These are phyloP conservation scores for Panagrolaimus sp. DNA, from an alignment of 1,140 invertebrate species.

Conservation along the genomic window DNA sequence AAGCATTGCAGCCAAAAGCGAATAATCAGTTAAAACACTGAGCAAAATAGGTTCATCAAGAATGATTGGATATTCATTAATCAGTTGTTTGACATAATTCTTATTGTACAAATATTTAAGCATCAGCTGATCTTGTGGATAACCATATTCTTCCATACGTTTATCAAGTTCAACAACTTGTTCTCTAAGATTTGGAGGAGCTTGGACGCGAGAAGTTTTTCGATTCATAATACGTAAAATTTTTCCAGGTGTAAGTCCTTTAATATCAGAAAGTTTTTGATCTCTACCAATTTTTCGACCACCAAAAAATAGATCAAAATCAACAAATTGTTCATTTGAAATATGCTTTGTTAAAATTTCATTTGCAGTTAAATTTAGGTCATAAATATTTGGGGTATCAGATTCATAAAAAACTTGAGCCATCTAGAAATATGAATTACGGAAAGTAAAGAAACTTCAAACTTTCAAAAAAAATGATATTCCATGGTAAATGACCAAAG, in stretches of 20 bases:
- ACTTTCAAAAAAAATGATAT: too few relatives aligned
- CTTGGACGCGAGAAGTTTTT: neutral
- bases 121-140: neutral
- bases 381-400: neutral
- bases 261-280: neutral
- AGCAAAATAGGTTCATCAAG: constrained; percentile 8
- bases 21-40: constrained; percentile 4
- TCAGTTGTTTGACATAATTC: constrained; percentile 1
- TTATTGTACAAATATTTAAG: neutral
- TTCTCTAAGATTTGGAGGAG: neutral
- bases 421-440: neutral
- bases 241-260: neutral
- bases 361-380: neutral
- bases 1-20: neutral
- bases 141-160: neutral
- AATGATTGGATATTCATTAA: constrained; percentile 14
- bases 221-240: neutral
- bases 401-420: constrained; percentile 5
- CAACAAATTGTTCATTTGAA: neutral
- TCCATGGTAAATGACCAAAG: too few relatives aligned
- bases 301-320: neutral
- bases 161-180: neutral
- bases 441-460: neutral
- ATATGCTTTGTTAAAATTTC: neutral
- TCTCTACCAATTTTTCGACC: neutral